phyloP scores from a whole-genome alignment of 2,113 vertebrate genomes.

The Tringa solitaria region DNA sequence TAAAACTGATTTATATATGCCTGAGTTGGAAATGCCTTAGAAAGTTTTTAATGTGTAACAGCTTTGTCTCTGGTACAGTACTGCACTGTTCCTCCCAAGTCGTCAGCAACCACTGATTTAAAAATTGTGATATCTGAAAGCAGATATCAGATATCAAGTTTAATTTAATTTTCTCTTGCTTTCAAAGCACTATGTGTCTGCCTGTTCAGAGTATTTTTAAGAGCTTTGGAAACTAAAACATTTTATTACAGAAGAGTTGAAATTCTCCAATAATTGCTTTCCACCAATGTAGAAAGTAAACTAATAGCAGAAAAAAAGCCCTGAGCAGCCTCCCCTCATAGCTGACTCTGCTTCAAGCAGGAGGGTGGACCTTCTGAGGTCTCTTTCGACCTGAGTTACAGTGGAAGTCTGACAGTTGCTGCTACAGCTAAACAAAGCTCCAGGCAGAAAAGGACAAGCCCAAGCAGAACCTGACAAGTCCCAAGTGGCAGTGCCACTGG shows the following conservation, averaged over 20 bases:
- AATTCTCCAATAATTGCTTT: background rate
- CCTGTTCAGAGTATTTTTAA: background rate
- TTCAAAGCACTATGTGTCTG: background rate
- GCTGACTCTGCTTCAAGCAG: background rate
- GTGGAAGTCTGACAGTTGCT: background rate
- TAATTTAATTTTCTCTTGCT: background rate
- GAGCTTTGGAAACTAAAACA: background rate
- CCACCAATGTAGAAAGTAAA: background rate
- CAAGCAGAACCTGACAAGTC: background rate
- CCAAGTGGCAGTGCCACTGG: background rate
- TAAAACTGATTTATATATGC: background rate
- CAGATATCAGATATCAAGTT: background rate
- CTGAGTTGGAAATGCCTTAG: background rate
- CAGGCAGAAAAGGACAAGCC: background rate
- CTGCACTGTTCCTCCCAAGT: background rate
- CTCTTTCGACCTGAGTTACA: background rate
- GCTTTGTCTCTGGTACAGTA: background rate
- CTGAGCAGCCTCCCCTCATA: background rate
- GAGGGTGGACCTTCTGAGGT: background rate
- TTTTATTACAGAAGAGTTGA: background rate
- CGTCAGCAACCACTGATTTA: background rate
- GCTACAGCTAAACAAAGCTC: background rate
- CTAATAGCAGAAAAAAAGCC: background rate
- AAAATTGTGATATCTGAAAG: background rate
- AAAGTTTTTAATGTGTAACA: background rate